Conservation (phyloP, 2,113 vertebrate species). For the Salvelinus sp. region DNA sequence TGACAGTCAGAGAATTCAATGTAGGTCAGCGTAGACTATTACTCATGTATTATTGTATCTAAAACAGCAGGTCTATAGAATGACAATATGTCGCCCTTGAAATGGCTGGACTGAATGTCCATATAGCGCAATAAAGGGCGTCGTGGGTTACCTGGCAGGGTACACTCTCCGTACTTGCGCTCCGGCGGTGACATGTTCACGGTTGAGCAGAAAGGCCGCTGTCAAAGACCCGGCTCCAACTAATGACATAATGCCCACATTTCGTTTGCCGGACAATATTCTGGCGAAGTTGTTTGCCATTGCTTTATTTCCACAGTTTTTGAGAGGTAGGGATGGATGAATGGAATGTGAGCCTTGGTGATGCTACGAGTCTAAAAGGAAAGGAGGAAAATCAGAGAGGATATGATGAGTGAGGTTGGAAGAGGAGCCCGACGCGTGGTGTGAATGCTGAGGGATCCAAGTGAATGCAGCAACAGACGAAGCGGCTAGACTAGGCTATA, state of each 20-base stretch:
- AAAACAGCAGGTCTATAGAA: background rate
- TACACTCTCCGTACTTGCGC: conserved; percentile 80
- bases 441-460: conserved; percentile 35
- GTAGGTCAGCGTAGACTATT: no score
- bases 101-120: background rate
- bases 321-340: background rate
- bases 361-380: conserved; percentile 46
- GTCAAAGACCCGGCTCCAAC: conserved; percentile 86
- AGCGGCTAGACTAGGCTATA: background rate
- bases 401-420: no score
- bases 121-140: background rate
- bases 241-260: conserved; percentile 81
- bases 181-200: conserved; percentile 79
- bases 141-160: conserved; percentile 82
- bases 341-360: background rate
- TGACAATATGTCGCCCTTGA: background rate
- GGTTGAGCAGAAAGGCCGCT: conserved; percentile 79
- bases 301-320: conserved; percentile 12
- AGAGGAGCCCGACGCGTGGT: conserved; percentile 14
- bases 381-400: conserved; percentile 17
- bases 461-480: background rate
- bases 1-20: no score
- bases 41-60: no score
- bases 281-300: conserved; percentile 90
- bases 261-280: conserved; percentile 76